A percentile compares a stretch with the other conserved stretches of the same genome.
phyloP scores from a whole-genome alignment of 2,888 invertebrate genomes.

The Latrodectus elegans region DNA sequence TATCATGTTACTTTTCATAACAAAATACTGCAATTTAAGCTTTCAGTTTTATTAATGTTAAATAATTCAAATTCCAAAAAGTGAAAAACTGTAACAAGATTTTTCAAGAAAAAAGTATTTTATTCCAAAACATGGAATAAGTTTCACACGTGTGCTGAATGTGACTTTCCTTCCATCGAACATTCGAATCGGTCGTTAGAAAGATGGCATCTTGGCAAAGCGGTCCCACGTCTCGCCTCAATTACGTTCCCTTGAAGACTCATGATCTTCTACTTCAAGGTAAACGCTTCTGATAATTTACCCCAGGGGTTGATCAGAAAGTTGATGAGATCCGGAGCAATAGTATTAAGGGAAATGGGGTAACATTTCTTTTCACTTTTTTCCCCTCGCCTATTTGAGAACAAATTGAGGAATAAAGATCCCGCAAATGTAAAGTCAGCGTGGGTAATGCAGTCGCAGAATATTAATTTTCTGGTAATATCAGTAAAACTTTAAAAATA shows the following conservation, averaged over 20 bases:
- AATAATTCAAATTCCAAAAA: too few species aligned
- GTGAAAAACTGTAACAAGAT: too few species aligned
- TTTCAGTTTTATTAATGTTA: too few species aligned
- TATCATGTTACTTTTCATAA: too few species aligned
- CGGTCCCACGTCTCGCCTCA: constrained; percentile 29
- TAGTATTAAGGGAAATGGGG: constrained; percentile 28
- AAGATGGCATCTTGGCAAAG: not conserved
- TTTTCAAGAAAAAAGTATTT: too few species aligned
- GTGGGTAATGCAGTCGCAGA: too few species aligned
- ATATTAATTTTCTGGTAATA: too few species aligned
- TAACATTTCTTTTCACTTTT: not conserved
- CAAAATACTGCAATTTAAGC: too few species aligned
- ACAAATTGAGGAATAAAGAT: constrained; percentile 2
- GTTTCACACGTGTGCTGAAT: not conserved
- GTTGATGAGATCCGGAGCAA: constrained; percentile 40
- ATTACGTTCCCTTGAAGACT: constrained; percentile 36
- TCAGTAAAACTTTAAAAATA: too few species aligned
- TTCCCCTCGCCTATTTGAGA: not conserved
- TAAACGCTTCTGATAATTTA: constrained; percentile 49
- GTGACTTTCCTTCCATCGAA: not conserved
- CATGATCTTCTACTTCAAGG: constrained; percentile 41
- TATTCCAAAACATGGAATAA: too few species aligned
- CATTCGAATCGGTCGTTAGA: not conserved
- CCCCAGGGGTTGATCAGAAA: constrained; percentile 15
- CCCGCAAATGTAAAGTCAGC: too few species aligned